Percentiles rank a stretch among this genome's conserved stretches.
These are phyloP conservation scores for Brachymystax lenok DNA, from an alignment of 2,797 vertebrate genomes.

Conservation along the genomic window DNA sequence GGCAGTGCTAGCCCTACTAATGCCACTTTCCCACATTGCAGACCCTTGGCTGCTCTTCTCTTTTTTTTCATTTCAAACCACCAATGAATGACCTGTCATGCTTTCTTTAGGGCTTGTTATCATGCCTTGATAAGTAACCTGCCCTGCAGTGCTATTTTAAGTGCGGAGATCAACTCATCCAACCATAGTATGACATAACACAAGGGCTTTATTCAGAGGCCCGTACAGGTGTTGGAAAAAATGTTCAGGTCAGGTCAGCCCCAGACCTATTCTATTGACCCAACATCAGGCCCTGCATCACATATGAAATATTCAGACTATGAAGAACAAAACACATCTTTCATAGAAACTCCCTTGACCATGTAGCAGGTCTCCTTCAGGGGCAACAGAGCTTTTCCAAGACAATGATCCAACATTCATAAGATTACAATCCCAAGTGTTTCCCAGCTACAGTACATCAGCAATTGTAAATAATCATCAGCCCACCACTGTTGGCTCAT, in stretches of 20 bases:
- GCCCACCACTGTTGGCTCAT: not conserved
- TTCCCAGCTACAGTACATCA: not conserved
- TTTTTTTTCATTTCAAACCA: not conserved
- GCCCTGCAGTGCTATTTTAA: not conserved
- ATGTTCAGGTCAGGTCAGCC: not conserved
- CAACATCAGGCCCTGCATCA: not conserved
- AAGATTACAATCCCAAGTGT: conserved; percentile 6
- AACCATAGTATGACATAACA: not conserved
- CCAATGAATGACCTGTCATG: too few relatives aligned
- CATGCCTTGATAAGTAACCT: not conserved
- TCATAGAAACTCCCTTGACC: conserved; percentile 3
- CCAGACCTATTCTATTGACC: not conserved
- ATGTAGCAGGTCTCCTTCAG: not conserved
- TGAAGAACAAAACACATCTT: not conserved
- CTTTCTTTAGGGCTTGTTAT: not conserved
- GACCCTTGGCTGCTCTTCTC: not conserved
- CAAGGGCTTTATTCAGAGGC: not conserved
- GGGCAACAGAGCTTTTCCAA: conserved; percentile 9
- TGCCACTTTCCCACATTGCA: not conserved
- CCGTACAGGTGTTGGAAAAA: not conserved
- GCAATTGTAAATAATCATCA: conserved; percentile 17
- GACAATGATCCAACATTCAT: conserved; percentile 24
- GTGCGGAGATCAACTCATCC: not conserved
- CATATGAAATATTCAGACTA: not conserved
- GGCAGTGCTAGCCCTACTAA: not conserved